These are phyloP conservation scores for Heliconius melpomene DNA, from an alignment of 1,140 invertebrate genomes.

Conservation along the genomic window DNA sequence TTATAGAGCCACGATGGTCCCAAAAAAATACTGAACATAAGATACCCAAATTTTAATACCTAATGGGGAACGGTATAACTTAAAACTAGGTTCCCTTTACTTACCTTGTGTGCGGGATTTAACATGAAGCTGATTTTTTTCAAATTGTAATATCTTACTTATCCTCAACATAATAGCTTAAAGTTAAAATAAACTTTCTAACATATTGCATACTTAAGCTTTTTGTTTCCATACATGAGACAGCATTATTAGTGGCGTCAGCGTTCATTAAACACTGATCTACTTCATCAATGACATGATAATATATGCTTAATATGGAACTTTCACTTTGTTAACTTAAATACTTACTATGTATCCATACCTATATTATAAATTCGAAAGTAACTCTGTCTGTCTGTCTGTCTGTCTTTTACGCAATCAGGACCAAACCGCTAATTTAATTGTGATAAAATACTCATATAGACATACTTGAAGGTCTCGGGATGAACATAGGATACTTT, in stretches of 20 bases:
- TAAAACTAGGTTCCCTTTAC: neutral
- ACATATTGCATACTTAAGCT: neutral
- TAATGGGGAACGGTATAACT: neutral
- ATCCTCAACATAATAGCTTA: neutral
- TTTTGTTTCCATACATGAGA: neutral
- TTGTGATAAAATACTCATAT: too few relatives aligned
- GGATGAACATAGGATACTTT: too few relatives aligned
- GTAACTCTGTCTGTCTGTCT: too few relatives aligned
- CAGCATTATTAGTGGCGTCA: slow-evolving; percentile 2
- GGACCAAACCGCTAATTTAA: too few relatives aligned
- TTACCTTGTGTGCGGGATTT: neutral
- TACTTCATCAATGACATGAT: slow-evolving; percentile 5
- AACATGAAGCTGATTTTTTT: neutral
- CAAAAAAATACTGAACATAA: too few relatives aligned
- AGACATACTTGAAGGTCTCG: too few relatives aligned
- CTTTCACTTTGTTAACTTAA: slow-evolving; percentile 12
- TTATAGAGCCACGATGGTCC: too few relatives aligned
- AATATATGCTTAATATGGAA: neutral
- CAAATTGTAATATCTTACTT: neutral
- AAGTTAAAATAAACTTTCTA: neutral
- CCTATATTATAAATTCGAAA: too few relatives aligned
- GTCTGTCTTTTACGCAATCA: too few relatives aligned
- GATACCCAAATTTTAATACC: too few relatives aligned
- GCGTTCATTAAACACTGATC: slow-evolving; percentile 2
- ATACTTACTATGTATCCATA: neutral